Conservation (phyloP, 2,888 invertebrate genomes). For the Pseudeuparius sepicola region DNA sequence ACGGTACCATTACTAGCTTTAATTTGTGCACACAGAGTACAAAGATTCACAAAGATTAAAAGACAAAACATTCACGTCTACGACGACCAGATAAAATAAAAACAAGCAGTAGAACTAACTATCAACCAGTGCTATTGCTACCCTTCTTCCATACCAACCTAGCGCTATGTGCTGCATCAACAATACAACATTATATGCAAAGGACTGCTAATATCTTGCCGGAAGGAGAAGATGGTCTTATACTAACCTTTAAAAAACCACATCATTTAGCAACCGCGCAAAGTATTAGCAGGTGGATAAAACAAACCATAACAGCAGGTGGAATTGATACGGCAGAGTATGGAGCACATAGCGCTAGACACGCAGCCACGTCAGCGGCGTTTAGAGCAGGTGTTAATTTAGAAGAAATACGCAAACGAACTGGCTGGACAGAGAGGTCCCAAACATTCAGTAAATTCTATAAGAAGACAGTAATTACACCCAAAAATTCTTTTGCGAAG, state of each 20-base stretch:
- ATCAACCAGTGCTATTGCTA: no score
- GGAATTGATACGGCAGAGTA: background rate
- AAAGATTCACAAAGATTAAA: no score
- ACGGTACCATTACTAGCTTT: no score
- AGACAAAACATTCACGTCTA: no score
- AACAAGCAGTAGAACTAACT: no score
- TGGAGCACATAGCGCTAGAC: background rate
- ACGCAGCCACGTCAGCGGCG: slow-evolving; percentile 1
- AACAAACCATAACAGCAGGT: background rate
- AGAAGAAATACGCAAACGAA: background rate
- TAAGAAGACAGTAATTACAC: background rate
- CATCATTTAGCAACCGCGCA: background rate
- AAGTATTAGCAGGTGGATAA: background rate
- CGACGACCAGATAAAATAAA: no score
- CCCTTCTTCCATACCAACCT: no score
- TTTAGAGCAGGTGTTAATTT: background rate
- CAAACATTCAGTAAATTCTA: background rate
- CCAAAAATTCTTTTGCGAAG: background rate
- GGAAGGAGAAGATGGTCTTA: background rate
- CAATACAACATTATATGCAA: no score
- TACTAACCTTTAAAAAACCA: slow-evolving; percentile 2
- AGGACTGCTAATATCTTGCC: no score
- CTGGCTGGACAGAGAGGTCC: slow-evolving; percentile 1
- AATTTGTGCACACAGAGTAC: no score
- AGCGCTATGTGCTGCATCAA: no score